Evolutionary conservation across 2,113 vertebrate genomes (phyloP).

Genomic region (Bungarus multicinctus): DNA sequence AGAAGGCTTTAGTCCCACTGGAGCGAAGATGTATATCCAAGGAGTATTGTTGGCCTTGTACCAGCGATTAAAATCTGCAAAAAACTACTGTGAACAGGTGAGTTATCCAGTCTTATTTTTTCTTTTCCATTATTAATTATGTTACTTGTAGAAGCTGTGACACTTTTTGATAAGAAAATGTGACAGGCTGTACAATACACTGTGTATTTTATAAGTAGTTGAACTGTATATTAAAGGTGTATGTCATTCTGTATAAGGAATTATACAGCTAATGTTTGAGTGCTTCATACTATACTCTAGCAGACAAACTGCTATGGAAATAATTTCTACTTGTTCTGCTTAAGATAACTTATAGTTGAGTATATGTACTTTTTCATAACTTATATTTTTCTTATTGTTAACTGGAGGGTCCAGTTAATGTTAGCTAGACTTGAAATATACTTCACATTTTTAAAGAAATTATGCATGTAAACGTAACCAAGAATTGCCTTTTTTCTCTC

Average conservation of each 20-base stretch:
- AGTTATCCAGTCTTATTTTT: slow-evolving; percentile 67
- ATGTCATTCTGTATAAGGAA: slow-evolving; percentile 61
- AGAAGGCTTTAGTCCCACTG: slow-evolving; percentile 74
- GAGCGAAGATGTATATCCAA: slow-evolving; percentile 66
- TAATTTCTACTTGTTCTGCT: slow-evolving; percentile 43
- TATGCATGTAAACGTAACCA: slow-evolving; percentile 25
- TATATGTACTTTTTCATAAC: slow-evolving; percentile 35
- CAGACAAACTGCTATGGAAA: slow-evolving; percentile 44
- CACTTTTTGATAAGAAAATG: slow-evolving; percentile 57
- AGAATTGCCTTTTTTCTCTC: background rate
- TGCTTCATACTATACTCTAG: slow-evolving; percentile 52
- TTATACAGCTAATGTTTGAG: slow-evolving; percentile 56
- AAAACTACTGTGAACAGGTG: slow-evolving; percentile 73
- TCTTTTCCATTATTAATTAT: slow-evolving; percentile 52
- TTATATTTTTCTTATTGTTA: slow-evolving; percentile 9
- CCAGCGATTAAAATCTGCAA: slow-evolving; percentile 66
- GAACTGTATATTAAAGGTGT: slow-evolving; percentile 61
- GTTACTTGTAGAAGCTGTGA: slow-evolving; percentile 40
- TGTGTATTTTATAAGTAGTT: slow-evolving; percentile 53
- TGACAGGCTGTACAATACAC: slow-evolving; percentile 58
- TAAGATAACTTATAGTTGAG: slow-evolving; percentile 34
- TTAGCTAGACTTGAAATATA: slow-evolving; percentile 7
- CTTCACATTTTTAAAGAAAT: background rate
- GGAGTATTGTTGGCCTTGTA: slow-evolving; percentile 69
- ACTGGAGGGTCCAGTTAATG: background rate